Base-by-base conservation (phyloP, 2,888 invertebrate genomes). In the Euspilapteryx auroguttella region DNA sequence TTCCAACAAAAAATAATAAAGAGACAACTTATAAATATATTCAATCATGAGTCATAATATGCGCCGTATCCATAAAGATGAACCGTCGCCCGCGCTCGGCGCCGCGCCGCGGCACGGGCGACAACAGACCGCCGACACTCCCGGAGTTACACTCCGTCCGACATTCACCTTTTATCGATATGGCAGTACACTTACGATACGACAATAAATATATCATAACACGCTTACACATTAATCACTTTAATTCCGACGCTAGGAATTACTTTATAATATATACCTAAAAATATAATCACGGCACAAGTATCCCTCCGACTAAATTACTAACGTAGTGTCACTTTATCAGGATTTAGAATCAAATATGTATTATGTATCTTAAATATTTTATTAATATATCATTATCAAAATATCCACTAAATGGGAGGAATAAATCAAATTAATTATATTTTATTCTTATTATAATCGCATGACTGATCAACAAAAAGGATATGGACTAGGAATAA, bases 211-310 rank as follows among this genome's bases (percentile, higher is more conserved):
- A 75, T 38, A 39, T 37, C 35, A 37, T 75, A 75, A 75, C 75
- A 71, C 75, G 65, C 75, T 75, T 75, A 75, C 75, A 75, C 69
- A 68, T 73, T 75, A 75, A 68, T 75, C 75, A 75, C 75, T 71
- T 73, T 71, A 69, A 75, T 75, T 73, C 75, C 75, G 75, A 75
- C 75, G 75, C 75, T 73, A 75, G 75, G 75, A 75, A 73, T 75
- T 73, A 73, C 68, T 62, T 69, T 59, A 69, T 71, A 75, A 73
- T 73, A 75, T 75, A 75, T 73, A 75, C 75, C 73, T 75, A 75
- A 73, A 75, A 75, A 75, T 75, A 75, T 75, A 75, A 75, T 75
- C 75, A 75, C 75, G 75, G 75, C 76, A 75, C 75, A 75, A 73
- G 75, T 75, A 75, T 75, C 75, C 75, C 75, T 73, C 75, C 75